phyloP scores from a whole-genome alignment of 1,140 invertebrate genomes.

The Drosophila jambulina region DNA sequence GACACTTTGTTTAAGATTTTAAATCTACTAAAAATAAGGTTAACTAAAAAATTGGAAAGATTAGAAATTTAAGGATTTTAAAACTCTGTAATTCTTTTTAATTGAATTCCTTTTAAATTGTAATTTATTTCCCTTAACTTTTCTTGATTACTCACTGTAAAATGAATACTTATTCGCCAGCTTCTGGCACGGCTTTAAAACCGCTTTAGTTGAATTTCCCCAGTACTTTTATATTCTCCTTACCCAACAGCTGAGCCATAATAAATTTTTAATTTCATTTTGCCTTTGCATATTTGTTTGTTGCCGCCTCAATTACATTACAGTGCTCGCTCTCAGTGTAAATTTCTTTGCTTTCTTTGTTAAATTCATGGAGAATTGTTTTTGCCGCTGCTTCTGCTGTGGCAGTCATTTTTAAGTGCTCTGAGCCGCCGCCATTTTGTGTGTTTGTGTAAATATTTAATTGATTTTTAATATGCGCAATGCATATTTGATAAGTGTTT shows the following conservation, averaged over 20 bases:
- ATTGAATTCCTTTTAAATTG: not conserved
- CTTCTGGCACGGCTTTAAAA: not conserved
- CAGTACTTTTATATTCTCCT: not conserved
- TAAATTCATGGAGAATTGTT: constrained; percentile 49
- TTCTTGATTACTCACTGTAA: not conserved
- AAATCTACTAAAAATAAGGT: not conserved
- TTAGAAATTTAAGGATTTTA: too few relatives aligned
- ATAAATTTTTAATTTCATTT: constrained; percentile 82
- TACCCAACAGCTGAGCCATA: constrained; percentile 54
- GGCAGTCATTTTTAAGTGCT: constrained; percentile 48
- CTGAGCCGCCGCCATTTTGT: constrained; percentile 58
- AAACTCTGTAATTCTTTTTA: not conserved
- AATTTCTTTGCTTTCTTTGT: constrained; percentile 46
- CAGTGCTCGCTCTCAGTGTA: constrained; percentile 39
- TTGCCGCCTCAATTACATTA: constrained; percentile 72
- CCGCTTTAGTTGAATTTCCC: constrained; percentile 6
- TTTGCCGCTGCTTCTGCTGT: constrained; percentile 25
- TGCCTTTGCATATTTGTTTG: constrained; percentile 42
- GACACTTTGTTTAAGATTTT: not conserved
- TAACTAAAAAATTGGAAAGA: too few relatives aligned
- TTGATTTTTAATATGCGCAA: constrained; percentile 79
- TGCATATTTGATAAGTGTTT: constrained; percentile 77
- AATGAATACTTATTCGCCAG: not conserved
- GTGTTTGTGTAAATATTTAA: constrained; percentile 79
- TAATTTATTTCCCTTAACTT: too few relatives aligned